These are phyloP conservation scores for Drosophila ananassae DNA, from an alignment of 1,140 invertebrate genomes.

Conservation along the genomic window DNA sequence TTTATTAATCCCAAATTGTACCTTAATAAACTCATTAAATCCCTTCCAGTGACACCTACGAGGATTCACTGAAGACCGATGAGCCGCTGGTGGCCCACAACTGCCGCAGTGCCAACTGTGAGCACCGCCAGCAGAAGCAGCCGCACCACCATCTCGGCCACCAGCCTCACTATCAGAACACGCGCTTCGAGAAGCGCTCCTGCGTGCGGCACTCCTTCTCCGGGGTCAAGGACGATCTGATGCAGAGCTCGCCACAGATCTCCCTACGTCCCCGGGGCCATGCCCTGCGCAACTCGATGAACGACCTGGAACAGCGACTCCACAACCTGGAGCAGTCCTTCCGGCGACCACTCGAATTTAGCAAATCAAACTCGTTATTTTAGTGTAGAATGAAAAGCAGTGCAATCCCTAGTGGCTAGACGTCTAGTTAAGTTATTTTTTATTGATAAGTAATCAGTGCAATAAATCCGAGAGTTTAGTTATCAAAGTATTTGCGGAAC, in stretches of 20 bases:
- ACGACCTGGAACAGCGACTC: slow-evolving; percentile 77
- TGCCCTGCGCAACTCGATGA: slow-evolving; percentile 80
- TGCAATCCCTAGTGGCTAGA: slow-evolving; percentile 56
- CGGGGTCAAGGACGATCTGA: slow-evolving; percentile 81
- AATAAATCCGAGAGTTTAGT: slow-evolving; percentile 53
- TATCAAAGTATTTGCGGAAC: slow-evolving; percentile 62
- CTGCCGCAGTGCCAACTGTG: slow-evolving; percentile 86
- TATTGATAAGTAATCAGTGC: slow-evolving; percentile 62
- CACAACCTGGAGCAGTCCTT: slow-evolving; percentile 83
- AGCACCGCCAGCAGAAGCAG: slow-evolving; percentile 67
- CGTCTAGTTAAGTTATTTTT: slow-evolving; percentile 26
- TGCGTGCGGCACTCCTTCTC: slow-evolving; percentile 81
- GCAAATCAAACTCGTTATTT: slow-evolving; percentile 76
- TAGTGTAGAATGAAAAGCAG: slow-evolving; percentile 56
- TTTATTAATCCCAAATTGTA: neutral
- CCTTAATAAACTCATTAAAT: neutral
- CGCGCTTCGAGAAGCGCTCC: slow-evolving; percentile 76
- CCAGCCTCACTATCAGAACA: slow-evolving; percentile 74
- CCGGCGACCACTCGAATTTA: slow-evolving; percentile 75
- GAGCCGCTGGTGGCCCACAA: slow-evolving; percentile 72
- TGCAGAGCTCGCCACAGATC: slow-evolving; percentile 77
- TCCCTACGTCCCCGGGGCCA: slow-evolving; percentile 75
- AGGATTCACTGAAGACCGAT: slow-evolving; percentile 87
- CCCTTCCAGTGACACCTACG: slow-evolving; percentile 86
- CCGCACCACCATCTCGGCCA: slow-evolving; percentile 16